Conservation (phyloP, 1,140 invertebrate species). For the Drosophila rhopaloa region DNA sequence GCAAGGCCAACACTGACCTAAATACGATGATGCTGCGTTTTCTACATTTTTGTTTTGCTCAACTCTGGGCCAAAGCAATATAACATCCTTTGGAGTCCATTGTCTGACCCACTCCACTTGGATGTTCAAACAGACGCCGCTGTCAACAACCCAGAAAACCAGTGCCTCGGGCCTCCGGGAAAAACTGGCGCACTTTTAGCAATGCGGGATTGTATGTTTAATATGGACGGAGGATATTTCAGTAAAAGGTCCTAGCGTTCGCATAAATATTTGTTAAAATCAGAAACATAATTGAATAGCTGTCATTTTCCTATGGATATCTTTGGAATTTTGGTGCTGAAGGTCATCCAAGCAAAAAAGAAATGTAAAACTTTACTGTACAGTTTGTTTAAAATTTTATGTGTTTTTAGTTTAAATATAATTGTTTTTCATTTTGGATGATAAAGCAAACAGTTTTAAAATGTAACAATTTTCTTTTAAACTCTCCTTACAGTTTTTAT, state of each 20-base stretch:
- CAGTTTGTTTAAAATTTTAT: no score
- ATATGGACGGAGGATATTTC: slow-evolving; percentile 2
- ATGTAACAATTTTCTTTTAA: no score
- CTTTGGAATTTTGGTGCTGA: not conserved
- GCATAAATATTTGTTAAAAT: slow-evolving; percentile 34
- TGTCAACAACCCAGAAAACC: slow-evolving; percentile 25
- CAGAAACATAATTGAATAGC: slow-evolving; percentile 23
- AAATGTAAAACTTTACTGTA: not conserved
- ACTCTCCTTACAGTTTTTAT: not conserved
- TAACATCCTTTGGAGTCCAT: slow-evolving; percentile 26
- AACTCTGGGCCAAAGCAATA: slow-evolving; percentile 8
- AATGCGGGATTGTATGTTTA: not conserved
- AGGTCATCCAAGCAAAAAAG: not conserved
- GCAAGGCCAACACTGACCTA: not conserved
- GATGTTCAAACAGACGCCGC: slow-evolving; percentile 33
- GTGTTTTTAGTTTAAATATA: no score
- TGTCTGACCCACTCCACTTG: slow-evolving; percentile 37
- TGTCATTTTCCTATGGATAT: not conserved
- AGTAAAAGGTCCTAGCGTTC: not conserved
- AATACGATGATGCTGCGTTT: slow-evolving; percentile 10
- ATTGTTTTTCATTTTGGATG: no score
- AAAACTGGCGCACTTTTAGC: slow-evolving; percentile 17
- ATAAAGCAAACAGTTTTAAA: no score
- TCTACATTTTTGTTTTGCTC: slow-evolving; percentile 12
- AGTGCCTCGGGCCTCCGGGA: slow-evolving; percentile 14